These are phyloP conservation scores for Metopolophium dirhodum DNA, from an alignment of 1,140 invertebrate species.

Conservation along the genomic window DNA sequence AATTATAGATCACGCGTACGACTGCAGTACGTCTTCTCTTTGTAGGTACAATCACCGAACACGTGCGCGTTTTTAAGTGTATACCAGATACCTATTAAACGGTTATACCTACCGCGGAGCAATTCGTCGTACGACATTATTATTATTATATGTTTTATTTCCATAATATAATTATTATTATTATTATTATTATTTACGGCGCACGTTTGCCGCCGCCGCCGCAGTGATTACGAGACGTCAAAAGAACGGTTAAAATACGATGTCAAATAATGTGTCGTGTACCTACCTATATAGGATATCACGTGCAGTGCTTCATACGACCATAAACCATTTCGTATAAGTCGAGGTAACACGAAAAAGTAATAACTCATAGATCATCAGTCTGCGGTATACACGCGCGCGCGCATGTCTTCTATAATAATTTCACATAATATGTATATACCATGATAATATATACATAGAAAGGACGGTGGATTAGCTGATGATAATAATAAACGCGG, in stretches of 20 bases:
- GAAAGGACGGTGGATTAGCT: too few species aligned
- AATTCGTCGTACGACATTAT: neutral
- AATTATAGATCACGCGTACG: too few species aligned
- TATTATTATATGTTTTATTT: neutral
- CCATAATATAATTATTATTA: neutral
- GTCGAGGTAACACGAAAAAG: neutral
- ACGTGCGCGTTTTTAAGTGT: neutral
- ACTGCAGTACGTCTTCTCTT: neutral
- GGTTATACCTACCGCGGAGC: neutral
- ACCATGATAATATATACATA: too few species aligned
- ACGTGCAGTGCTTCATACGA: neutral
- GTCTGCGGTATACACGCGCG: neutral
- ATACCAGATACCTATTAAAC: too few species aligned
- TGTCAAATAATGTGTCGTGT: neutral
- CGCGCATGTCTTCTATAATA: neutral
- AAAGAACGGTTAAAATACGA: neutral
- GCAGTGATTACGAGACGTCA: conserved; percentile 8
- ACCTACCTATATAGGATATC: neutral
- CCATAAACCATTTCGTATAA: neutral
- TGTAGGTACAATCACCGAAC: neutral
- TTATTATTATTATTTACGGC: too few species aligned
- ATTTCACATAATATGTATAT: neutral
- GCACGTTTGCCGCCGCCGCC: neutral
- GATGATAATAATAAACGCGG: neutral
- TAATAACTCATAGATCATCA: neutral